Conservation (phyloP, 2,888 invertebrate genomes). For the Acanthococcus lagerstroemiae region DNA sequence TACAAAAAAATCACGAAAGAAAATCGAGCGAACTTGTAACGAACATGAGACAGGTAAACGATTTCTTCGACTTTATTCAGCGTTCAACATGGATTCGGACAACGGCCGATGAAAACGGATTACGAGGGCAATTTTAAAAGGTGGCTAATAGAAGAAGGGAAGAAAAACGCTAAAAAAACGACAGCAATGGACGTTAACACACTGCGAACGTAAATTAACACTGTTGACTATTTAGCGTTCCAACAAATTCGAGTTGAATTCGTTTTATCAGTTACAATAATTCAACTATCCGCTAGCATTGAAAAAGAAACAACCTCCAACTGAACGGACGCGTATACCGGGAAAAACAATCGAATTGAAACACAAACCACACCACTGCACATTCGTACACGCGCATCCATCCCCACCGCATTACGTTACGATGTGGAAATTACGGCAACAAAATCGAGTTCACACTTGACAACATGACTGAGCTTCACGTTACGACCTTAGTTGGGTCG, state of each 20-base stretch:
- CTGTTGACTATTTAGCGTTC: constrained; percentile 24
- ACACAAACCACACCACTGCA: not conserved
- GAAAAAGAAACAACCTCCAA: constrained; percentile 30
- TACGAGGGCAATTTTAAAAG: no score
- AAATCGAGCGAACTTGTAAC: no score
- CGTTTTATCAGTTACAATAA: constrained; percentile 11
- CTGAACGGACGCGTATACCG: constrained; percentile 15
- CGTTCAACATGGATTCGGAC: no score
- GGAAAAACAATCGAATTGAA: constrained; percentile 24
- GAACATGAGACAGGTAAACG: no score
- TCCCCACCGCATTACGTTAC: not conserved
- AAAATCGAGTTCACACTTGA: no score
- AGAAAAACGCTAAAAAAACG: not conserved
- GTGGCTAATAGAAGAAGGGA: not conserved
- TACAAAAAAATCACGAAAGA: not conserved
- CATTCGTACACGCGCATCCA: not conserved
- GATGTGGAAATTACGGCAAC: no score
- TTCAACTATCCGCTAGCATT: constrained; percentile 21
- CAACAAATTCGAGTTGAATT: constrained; percentile 8
- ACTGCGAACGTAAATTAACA: constrained; percentile 15
- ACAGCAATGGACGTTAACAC: not conserved
- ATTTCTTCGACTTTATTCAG: no score
- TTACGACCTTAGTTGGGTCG: no score
- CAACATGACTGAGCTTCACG: no score
- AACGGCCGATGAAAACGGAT: no score